Conservation (phyloP, 2,888 invertebrate species). For the Rhabditoides inermis region DNA sequence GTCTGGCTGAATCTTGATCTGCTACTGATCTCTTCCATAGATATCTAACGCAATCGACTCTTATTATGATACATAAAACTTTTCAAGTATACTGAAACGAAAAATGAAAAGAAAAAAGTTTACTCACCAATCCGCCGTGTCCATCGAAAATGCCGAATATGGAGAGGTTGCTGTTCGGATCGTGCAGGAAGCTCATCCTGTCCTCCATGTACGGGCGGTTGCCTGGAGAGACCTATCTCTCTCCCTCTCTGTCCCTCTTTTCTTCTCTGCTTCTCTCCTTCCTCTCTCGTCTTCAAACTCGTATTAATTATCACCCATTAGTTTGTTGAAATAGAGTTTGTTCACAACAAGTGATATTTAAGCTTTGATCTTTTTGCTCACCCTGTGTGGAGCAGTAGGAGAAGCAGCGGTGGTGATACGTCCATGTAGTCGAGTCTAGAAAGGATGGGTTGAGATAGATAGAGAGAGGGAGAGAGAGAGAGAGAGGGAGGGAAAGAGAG, state of each 20-base stretch:
- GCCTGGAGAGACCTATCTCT: too few relatives aligned
- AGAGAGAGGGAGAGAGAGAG: neutral
- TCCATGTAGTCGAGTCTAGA: constrained; percentile 14
- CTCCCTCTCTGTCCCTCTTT: constrained; percentile 7
- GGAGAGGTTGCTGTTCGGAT: constrained; percentile 26
- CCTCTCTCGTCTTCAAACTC: neutral
- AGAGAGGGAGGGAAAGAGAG: too few relatives aligned
- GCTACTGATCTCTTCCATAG: neutral
- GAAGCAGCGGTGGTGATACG: constrained; percentile 23
- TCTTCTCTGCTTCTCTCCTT: neutral
- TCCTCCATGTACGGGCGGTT: constrained; percentile 37
- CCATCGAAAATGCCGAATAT: constrained; percentile 44
- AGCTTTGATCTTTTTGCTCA: too few relatives aligned
- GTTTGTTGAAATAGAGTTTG: neutral
- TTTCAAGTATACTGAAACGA: neutral
- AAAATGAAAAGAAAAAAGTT: neutral
- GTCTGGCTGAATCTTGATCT: neutral
- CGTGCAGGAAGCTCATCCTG: constrained; percentile 30
- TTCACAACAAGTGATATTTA: too few relatives aligned
- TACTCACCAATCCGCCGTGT: constrained; percentile 37
- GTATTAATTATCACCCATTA: neutral
- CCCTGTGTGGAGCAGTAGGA: constrained; percentile 24
- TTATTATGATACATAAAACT: neutral
- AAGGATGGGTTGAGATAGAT: neutral
- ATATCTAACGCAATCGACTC: neutral